Base-by-base conservation (phyloP, 2,113 vertebrate species). In the Pomatostomus ruficeps region DNA sequence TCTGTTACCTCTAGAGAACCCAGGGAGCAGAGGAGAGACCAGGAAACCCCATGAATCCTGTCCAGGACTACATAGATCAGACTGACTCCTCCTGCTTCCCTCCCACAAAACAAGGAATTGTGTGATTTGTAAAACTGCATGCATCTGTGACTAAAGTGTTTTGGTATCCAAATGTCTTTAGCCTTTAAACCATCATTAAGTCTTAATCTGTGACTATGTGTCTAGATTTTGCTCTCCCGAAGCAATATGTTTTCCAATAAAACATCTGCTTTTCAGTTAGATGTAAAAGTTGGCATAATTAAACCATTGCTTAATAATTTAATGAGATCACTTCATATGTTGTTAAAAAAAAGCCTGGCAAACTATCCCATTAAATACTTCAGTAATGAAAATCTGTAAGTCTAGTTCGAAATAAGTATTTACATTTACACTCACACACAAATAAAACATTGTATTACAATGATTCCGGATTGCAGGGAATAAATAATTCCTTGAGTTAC, bases 241-340 rank as follows among this genome's bases (percentile, higher is more conserved):
- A 94, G 58, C 73, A 91, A 46, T 87, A 33, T 48, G 49, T 89
- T 95, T 91, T 65, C 71, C 58, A 76, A 63, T 77, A 25, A 51
- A 85, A 93, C 58, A 75, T 91, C 81, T 89, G 94, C 55, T 91
- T 88, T 83, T 72, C 62, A 38, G 25, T 68, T 35, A 61, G 40
- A 49, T 57, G 85, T 61, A 87, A 65, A 91, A 61, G 36, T 57
- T 62, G 95, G 68, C 84, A 93, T 97, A 92, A 94, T 97, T 96
- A 68, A 97, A 91, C 45, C 33, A 36, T 85, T 72, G 38, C 54
- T 96, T 80, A 97, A 97, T 97, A 95, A 97, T 96, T 96, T 76
- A 96, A 85, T 19, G 63, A 95, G 85, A 95, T 94, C 57, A 86
- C 61, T 94, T 92, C 14, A 61, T 76, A 82, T 43, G 22, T 35